Conservation (phyloP, 23 tunicate genomes). For the Styela clava region DNA sequence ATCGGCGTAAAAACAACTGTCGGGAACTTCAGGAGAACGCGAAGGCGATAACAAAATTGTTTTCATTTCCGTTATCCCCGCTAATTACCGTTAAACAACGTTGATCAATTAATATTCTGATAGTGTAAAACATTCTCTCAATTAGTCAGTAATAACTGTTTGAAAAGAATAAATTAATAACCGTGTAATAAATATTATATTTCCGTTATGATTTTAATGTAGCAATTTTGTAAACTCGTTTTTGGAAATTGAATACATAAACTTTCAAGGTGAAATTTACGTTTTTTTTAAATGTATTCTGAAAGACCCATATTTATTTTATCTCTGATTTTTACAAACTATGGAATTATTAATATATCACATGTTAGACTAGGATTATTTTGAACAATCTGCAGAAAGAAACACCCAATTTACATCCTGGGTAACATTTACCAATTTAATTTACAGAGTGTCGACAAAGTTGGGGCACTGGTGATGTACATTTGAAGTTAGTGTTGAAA, state of each 20-base stretch:
- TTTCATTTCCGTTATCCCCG: slow-evolving; percentile 7
- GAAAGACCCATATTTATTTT: too few species aligned
- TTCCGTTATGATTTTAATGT: neutral
- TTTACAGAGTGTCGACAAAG: too few species aligned
- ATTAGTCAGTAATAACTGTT: neutral
- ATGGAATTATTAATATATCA: too few species aligned
- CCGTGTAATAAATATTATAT: neutral
- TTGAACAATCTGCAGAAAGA: too few species aligned
- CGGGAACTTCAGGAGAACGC: slow-evolving; percentile 3
- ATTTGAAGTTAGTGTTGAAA: too few species aligned
- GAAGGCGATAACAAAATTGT: neutral
- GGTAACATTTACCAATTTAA: too few species aligned
- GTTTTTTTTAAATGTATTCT: too few species aligned
- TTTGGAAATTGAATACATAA: neutral
- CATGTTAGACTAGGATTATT: too few species aligned
- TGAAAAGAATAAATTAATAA: slow-evolving; percentile 2
- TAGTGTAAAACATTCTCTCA: neutral
- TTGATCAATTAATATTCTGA: neutral
- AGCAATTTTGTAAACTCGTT: neutral
- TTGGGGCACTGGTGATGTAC: too few species aligned
- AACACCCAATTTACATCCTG: too few species aligned
- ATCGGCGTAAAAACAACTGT: neutral
- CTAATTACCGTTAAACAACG: slow-evolving; percentile 1
- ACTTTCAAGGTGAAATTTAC: too few species aligned
- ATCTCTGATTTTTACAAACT: too few species aligned